Percentiles rank a stretch among this genome's conserved stretches.
Conservation (phyloP, 2,113 vertebrate species). For the zebrafish (Danio rerio) region GRCz12tu NC_133180.1:35514501-35515000, state of each 20-base stretch:
- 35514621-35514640: conserved; percentile 9
- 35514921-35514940: too few species aligned
- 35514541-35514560: background rate
- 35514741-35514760: conserved; percentile 75
- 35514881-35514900: background rate
- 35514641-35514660: conserved; percentile 14
- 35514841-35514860: conserved; percentile 65
- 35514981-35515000: too few species aligned
- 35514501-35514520: conserved; percentile 7
- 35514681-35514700: conserved; percentile 3
- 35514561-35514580: background rate
- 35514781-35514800: conserved; percentile 65
- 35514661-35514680: background rate
- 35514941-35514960: background rate
- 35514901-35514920: background rate
- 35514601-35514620: background rate
- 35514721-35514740: conserved; percentile 44
- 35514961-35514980: background rate
- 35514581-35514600: background rate
- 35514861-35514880: conserved; percentile 10
- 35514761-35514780: conserved; percentile 69
- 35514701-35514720: background rate
- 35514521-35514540: background rate
- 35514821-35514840: conserved; percentile 60
- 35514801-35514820: conserved; percentile 68